Conservation (phyloP, 2,113 vertebrate genomes). For the Acrocephalus arundinaceus region DNA sequence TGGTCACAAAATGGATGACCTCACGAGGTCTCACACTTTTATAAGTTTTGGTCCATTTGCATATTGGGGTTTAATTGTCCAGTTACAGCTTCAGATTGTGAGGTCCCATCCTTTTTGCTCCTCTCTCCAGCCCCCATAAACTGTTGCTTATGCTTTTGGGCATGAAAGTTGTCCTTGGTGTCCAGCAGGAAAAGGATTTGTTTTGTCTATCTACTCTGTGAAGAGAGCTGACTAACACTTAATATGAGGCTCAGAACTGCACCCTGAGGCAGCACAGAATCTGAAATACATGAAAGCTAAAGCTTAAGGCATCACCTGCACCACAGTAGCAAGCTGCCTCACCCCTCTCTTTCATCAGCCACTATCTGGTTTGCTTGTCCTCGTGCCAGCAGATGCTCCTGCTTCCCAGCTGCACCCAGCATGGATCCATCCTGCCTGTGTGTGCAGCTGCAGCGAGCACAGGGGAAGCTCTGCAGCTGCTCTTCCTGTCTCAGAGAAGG, state of each 20-base stretch:
- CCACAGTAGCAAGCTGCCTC: neutral
- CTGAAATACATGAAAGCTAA: neutral
- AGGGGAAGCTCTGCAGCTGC: neutral
- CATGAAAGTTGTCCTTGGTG: neutral
- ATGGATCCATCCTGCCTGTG: neutral
- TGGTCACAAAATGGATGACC: neutral
- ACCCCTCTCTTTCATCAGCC: neutral
- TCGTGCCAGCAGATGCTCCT: neutral
- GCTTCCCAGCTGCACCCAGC: neutral
- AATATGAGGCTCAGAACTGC: neutral
- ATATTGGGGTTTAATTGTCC: neutral
- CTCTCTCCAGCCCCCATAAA: no score
- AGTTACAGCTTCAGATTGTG: neutral
- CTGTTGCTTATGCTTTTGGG: neutral
- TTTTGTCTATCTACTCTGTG: neutral
- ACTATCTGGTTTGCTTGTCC: neutral
- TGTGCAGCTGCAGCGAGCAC: neutral
- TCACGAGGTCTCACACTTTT: neutral
- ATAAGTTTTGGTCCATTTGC: neutral
- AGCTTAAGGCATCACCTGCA: neutral
- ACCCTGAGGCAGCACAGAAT: neutral
- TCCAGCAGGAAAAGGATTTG: neutral
- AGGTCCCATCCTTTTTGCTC: neutral
- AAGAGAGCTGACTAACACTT: neutral
- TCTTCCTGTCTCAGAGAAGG: neutral